phyloP scores from a whole-genome alignment of 2,113 vertebrate genomes.

The Pseudois nayaur region DNA sequence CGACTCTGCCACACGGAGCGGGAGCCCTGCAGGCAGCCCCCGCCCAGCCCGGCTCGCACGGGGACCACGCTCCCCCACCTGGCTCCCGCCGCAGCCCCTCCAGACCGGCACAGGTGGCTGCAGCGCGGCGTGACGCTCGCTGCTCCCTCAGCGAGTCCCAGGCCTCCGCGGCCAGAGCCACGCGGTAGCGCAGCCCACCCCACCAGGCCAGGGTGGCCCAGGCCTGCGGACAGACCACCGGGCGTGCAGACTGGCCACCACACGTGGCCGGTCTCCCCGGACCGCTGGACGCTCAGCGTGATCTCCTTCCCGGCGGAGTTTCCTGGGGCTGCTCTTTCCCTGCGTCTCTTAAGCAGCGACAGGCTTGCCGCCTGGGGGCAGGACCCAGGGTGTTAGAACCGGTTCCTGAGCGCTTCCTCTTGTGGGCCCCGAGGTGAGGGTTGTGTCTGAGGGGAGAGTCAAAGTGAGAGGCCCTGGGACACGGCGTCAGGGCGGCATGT shows the following conservation, averaged over 20 bases:
- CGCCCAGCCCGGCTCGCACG: fast-evolving
- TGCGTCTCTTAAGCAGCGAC: not conserved
- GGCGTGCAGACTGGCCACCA: no score
- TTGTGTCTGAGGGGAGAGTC: not conserved
- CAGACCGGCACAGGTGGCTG: not conserved
- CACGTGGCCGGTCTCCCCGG: fast-evolving
- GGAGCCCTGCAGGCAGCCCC: not conserved
- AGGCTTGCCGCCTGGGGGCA: not conserved
- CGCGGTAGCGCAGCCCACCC: not conserved
- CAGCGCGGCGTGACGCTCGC: not conserved
- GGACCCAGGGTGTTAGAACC: not conserved
- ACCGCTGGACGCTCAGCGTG: fast-evolving
- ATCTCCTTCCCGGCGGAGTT: not conserved
- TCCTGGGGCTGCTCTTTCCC: fast-evolving
- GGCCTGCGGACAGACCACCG: fast-evolving
- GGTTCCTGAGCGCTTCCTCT: not conserved
- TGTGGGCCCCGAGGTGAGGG: no score
- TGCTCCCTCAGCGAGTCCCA: not conserved
- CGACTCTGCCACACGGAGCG: fast-evolving
- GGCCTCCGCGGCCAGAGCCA: fast-evolving
- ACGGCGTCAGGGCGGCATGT: fast-evolving
- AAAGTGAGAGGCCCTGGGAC: not conserved
- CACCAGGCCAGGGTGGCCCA: not conserved
- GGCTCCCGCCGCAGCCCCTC: no score
- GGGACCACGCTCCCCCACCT: fast-evolving